Evolutionary conservation across 2,113 vertebrate genomes (phyloP).

Genomic region (Pluvianellus socialis): DNA sequence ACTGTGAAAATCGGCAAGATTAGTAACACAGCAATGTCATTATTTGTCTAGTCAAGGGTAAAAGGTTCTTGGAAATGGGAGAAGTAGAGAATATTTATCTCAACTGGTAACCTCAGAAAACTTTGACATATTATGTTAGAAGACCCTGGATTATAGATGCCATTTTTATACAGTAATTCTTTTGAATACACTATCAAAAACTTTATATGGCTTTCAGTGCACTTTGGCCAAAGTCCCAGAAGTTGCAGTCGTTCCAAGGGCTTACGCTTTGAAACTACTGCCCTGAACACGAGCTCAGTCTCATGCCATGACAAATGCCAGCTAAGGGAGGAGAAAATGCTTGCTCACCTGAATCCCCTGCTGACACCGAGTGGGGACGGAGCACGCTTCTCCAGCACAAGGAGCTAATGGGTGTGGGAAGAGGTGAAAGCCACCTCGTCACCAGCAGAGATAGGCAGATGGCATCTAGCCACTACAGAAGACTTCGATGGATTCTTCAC

Average conservation of each 20-base stretch:
- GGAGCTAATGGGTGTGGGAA: background rate
- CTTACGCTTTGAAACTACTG: background rate
- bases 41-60: constrained; percentile 37
- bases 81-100: background rate
- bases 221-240: background rate
- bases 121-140: background rate
- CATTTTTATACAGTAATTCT: background rate
- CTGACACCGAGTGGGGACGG: rapidly evolving
- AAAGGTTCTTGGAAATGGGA: background rate
- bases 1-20: constrained; percentile 17
- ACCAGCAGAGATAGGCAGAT: background rate
- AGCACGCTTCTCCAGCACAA: rapidly evolving
- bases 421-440: background rate
- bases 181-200: background rate
- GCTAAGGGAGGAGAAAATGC: background rate
- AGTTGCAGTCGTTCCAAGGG: background rate
- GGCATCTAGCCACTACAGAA: background rate
- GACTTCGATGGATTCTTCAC: background rate
- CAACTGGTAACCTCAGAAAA: background rate
- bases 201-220: background rate
- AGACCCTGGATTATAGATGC: background rate
- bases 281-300: background rate
- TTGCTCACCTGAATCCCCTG: background rate
- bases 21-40: background rate
- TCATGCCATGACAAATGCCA: background rate